phyloP scores from a whole-genome alignment of 2,888 invertebrate genomes.

The Drosophila bunnanda region DNA sequence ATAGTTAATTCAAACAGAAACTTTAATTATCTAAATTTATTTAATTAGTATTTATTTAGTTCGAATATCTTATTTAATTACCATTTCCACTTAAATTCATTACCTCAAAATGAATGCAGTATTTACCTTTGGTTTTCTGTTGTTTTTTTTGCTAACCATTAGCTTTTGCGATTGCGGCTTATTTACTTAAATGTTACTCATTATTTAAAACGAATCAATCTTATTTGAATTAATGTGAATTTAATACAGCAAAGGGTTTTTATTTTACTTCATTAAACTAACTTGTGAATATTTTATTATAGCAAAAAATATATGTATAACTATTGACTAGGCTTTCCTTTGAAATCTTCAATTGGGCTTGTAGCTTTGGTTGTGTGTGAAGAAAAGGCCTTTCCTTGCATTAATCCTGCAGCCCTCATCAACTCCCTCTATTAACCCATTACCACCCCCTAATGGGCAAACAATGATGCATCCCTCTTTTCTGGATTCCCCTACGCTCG shows the following conservation, averaged over 20 bases:
- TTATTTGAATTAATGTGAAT: neutral
- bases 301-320: no score
- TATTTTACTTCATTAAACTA: neutral
- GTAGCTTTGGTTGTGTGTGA: neutral
- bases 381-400: neutral
- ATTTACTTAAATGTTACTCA: slow-evolving; percentile 1
- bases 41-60: no score
- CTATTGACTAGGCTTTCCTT: neutral
- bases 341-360: neutral
- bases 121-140: neutral
- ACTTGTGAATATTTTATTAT: neutral
- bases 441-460: slow-evolving; percentile 40
- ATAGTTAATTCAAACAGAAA: neutral
- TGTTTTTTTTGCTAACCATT: neutral
- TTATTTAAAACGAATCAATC: slow-evolving; percentile 19
- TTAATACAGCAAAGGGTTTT: neutral
- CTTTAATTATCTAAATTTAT: neutral
- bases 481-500: slow-evolving; percentile 28
- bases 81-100: neutral
- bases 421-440: neutral
- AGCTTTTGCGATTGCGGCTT: neutral
- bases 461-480: slow-evolving; percentile 48
- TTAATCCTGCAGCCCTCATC: neutral
- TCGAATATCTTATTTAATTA: no score
- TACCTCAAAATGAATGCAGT: neutral